These are phyloP conservation scores for Ibidorhyncha struthersii DNA, from an alignment of 2,113 vertebrate species.

Conservation along the genomic window DNA sequence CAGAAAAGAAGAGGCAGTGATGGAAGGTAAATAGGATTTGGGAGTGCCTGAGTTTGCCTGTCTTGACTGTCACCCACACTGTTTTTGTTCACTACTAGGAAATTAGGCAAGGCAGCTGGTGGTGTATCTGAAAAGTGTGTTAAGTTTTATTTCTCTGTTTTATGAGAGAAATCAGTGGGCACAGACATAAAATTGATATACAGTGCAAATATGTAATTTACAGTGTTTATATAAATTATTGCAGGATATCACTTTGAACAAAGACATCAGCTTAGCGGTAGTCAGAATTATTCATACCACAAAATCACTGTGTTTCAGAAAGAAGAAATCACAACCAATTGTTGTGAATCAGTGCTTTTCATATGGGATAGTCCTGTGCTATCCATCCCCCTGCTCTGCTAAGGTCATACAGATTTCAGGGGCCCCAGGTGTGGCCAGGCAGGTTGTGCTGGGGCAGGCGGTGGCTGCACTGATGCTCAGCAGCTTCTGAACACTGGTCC, in stretches of 20 bases:
- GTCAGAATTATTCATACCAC: background rate
- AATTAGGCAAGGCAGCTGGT: background rate
- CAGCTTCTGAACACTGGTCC: background rate
- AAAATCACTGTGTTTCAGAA: background rate
- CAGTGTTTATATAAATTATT: constrained; percentile 7
- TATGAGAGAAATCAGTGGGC: background rate
- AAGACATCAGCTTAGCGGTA: background rate
- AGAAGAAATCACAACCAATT: background rate
- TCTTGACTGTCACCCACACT: constrained; percentile 7
- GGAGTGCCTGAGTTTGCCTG: background rate
- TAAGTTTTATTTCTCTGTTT: background rate
- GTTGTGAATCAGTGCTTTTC: background rate
- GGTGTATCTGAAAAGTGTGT: background rate
- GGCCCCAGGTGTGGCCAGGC: too few species aligned
- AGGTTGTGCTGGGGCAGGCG: background rate
- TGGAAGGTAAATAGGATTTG: constrained; percentile 14
- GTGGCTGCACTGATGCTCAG: background rate
- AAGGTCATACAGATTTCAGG: background rate
- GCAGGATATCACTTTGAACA: background rate
- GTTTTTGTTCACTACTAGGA: background rate
- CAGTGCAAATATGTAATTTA: constrained; percentile 7
- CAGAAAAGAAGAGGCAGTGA: background rate
- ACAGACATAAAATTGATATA: background rate
- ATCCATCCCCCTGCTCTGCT: background rate
- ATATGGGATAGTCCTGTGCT: background rate